Percentiles rank a stretch among this genome's conserved stretches.
Conservation (phyloP, 2,797 vertebrate species). For the Sarcoramphus papa region DNA sequence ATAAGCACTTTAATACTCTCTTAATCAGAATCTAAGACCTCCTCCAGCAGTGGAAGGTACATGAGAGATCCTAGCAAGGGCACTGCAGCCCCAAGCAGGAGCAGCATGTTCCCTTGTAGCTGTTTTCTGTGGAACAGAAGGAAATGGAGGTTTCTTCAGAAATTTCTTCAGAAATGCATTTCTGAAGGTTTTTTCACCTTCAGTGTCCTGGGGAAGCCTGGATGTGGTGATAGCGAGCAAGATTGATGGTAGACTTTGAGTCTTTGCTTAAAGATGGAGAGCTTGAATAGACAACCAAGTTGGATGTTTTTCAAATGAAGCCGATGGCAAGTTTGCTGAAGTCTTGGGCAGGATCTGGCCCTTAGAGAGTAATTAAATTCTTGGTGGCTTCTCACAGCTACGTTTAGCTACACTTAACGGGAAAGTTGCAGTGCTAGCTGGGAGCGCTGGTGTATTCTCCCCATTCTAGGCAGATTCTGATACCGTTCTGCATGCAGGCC, state of each 20-base stretch:
- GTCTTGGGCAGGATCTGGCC: background rate
- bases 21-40: background rate
- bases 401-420: background rate
- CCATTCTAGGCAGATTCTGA: background rate
- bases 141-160: background rate
- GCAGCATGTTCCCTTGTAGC: background rate
- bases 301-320: background rate
- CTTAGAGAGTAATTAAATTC: background rate
- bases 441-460: background rate
- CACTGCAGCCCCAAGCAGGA: background rate
- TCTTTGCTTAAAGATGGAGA: background rate
- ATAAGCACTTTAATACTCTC: background rate
- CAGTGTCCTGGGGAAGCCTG: background rate
- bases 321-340: fast-evolving
- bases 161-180: background rate
- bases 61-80: background rate
- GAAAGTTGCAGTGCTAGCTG: background rate
- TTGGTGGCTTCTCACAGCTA: background rate
- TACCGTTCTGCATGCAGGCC: background rate
- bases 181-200: background rate
- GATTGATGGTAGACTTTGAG: fast-evolving
- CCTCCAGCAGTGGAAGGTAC: background rate
- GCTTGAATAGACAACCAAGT: background rate
- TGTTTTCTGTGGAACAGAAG: too few species aligned
- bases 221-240: background rate